Conservation (phyloP, 92 coral and sea anemone species). For the Porites evermanni region DNA sequence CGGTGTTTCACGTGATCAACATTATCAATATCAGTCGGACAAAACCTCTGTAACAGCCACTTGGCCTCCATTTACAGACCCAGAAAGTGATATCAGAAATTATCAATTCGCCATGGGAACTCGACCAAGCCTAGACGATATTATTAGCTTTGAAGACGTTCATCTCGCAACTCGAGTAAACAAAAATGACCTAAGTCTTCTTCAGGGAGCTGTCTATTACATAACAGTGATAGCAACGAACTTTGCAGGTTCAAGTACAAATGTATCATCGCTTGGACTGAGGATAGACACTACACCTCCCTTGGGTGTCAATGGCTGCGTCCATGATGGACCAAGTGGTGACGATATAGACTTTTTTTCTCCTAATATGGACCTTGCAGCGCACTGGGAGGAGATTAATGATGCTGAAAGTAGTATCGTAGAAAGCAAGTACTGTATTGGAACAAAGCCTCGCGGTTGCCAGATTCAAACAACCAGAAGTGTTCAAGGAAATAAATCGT, state of each 20-base stretch:
- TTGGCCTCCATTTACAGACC: conserved; percentile 84
- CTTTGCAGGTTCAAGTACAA: conserved; percentile 76
- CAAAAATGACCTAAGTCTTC: conserved; percentile 57
- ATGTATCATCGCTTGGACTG: conserved; percentile 58
- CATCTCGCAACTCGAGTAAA: conserved; percentile 65
- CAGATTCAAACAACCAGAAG: conserved; percentile 67
- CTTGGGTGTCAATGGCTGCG: conserved; percentile 60
- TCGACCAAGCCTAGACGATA: conserved; percentile 55
- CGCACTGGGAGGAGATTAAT: conserved; percentile 82
- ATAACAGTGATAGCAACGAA: conserved; percentile 82
- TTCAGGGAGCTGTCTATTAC: conserved; percentile 64
- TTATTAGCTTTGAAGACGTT: conserved; percentile 64
- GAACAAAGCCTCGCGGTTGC: conserved; percentile 87
- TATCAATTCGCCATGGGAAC: conserved; percentile 86
- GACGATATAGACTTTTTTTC: conserved; percentile 76
- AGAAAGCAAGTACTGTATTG: conserved; percentile 79
- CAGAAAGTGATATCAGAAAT: conserved; percentile 69
- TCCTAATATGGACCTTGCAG: conserved; percentile 55
- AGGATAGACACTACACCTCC: conserved; percentile 85
- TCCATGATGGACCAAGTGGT: conserved; percentile 77
- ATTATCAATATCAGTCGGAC: conserved; percentile 66
- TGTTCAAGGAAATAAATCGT: conserved; percentile 63
- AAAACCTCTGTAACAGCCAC: conserved; percentile 57
- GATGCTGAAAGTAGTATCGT: conserved; percentile 86
- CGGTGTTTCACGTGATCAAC: conserved; percentile 58